Conservation (phyloP, 2,888 invertebrate genomes). For the Chrysina gloriosa region DNA sequence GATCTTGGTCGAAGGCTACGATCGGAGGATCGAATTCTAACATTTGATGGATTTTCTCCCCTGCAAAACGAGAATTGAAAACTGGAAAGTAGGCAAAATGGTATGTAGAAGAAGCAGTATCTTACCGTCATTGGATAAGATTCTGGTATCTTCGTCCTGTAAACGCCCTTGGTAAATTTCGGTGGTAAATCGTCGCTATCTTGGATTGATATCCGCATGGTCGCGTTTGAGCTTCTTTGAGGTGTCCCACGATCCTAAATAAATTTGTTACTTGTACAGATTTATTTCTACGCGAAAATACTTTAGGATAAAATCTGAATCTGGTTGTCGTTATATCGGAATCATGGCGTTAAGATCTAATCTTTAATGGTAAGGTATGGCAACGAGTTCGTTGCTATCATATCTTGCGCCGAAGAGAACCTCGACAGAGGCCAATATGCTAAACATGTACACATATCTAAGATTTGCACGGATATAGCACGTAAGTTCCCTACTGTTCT, state of each 20-base stretch:
- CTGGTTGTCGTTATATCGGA: no score
- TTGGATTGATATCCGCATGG: slow-evolving; percentile 76
- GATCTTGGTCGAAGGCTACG: slow-evolving; percentile 83
- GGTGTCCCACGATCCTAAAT: slow-evolving; percentile 85
- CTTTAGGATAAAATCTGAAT: no score
- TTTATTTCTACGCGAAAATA: no score
- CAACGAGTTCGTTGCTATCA: no score
- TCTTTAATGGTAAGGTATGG: no score
- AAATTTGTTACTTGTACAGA: no score
- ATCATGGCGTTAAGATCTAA: no score
- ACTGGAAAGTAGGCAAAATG: neutral
- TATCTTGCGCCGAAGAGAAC: no score
- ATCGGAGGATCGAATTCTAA: slow-evolving; percentile 79
- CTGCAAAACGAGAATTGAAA: slow-evolving; percentile 63
- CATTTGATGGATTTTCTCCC: slow-evolving; percentile 78
- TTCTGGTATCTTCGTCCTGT: slow-evolving; percentile 84
- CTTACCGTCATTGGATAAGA: slow-evolving; percentile 83
- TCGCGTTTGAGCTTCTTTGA: slow-evolving; percentile 77
- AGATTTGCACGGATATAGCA: no score
- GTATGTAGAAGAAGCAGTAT: neutral
- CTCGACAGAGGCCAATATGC: no score
- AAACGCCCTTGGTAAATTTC: slow-evolving; percentile 83
- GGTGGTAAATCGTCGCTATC: slow-evolving; percentile 88
- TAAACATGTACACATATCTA: no score
- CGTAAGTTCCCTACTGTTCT: no score